Evolutionary conservation across 2,797 vertebrate species (phyloP).

Genomic region (Pseudocheirus occidentalis): DNA sequence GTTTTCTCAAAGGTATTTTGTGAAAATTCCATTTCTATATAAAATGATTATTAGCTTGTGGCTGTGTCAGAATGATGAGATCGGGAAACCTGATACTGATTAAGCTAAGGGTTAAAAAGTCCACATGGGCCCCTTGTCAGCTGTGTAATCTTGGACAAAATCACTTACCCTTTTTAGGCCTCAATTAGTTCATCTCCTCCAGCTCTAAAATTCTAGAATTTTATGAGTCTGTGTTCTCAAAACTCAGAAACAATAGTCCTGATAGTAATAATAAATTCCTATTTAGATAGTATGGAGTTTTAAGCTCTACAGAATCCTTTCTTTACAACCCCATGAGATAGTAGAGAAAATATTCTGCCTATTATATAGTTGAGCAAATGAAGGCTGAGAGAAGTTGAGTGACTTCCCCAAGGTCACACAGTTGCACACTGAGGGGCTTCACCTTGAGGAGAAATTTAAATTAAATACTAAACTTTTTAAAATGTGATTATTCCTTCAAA

Average conservation of each 20-base stretch:
- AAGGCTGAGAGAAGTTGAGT: background rate
- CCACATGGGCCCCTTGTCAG: background rate
- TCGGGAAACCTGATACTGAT: background rate
- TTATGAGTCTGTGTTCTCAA: background rate
- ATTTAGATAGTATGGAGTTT: background rate
- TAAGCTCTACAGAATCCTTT: background rate
- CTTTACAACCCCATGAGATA: background rate
- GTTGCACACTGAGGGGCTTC: background rate
- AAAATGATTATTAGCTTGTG: background rate
- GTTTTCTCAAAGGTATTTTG: background rate
- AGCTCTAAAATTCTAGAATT: background rate
- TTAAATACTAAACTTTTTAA: background rate
- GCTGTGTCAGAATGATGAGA: background rate
- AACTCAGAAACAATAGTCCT: background rate
- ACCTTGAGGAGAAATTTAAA: background rate
- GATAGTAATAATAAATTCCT: background rate
- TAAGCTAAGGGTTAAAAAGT: background rate
- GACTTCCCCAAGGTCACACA: background rate
- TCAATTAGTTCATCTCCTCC: background rate
- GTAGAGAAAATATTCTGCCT: background rate
- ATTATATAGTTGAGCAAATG: background rate
- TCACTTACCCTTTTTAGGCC: background rate
- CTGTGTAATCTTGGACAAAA: background rate
- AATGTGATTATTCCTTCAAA: background rate
- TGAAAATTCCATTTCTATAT: background rate